Evolutionary conservation across 2,113 vertebrate genomes (phyloP).

Genomic region (Calonectris borealis): DNA sequence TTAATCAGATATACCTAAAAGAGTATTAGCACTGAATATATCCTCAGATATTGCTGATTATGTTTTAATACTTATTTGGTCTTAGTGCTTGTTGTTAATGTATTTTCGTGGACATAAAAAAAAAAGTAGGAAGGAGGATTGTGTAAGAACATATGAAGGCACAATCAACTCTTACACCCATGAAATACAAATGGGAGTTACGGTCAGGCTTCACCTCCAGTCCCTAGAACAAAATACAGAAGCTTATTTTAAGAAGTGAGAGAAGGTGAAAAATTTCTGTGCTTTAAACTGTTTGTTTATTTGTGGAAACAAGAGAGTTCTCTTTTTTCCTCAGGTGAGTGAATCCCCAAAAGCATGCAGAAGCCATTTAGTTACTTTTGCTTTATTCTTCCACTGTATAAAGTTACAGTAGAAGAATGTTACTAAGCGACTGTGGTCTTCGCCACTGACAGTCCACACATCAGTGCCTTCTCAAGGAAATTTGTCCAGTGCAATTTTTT

Average conservation of each 20-base stretch:
- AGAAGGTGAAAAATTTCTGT: background rate
- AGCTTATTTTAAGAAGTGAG: background rate
- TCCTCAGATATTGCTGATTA: background rate
- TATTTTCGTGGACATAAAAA: background rate
- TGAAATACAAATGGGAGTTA: background rate
- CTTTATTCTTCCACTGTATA: background rate
- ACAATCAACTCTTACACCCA: background rate
- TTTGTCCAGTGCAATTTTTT: background rate
- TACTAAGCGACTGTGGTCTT: background rate
- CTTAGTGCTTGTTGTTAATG: background rate
- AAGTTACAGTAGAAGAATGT: background rate
- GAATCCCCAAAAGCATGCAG: background rate
- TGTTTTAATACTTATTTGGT: background rate
- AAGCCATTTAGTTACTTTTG: background rate
- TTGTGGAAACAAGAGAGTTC: background rate
- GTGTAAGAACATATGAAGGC: background rate
- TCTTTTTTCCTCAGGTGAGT: accelerated
- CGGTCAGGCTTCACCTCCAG: background rate
- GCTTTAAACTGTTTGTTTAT: background rate
- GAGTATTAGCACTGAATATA: background rate
- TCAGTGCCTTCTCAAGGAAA: background rate
- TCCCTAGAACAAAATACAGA: background rate
- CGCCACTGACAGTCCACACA: background rate
- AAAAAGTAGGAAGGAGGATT: background rate
- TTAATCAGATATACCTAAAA: background rate